These are phyloP conservation scores for Reticulitermes speratus DNA, from an alignment of 1,140 invertebrate genomes.

Conservation along the genomic window DNA sequence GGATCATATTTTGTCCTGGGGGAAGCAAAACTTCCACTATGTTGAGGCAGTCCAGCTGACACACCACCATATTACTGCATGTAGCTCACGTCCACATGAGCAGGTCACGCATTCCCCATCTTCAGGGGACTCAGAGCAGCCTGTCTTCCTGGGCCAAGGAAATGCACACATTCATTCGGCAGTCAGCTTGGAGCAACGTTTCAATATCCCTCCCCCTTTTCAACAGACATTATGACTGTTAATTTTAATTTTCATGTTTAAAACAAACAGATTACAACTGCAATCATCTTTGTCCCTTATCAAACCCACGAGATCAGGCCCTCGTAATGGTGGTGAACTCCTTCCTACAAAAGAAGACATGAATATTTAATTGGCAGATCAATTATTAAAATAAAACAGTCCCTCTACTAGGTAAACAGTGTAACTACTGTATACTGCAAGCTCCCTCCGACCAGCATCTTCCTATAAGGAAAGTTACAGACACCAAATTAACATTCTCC, in stretches of 20 bases:
- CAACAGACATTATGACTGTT: background rate
- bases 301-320: constrained; percentile 6
- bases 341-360: background rate
- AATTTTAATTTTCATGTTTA: constrained; percentile 5
- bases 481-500: too few species aligned
- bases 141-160: background rate
- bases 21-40: constrained; percentile 4
- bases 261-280: background rate
- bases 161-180: background rate
- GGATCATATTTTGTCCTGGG: background rate
- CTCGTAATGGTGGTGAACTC: background rate
- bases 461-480: too few species aligned
- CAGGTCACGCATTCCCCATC: background rate
- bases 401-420: too few species aligned
- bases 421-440: too few species aligned
- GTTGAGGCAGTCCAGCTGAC: background rate
- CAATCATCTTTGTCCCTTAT: background rate
- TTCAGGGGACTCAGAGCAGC: background rate
- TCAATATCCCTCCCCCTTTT: background rate
- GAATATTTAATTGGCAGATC: background rate
- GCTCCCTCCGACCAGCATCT: too few species aligned
- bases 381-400: too few species aligned
- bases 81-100: background rate
- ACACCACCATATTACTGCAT: background rate
- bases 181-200: background rate